These are phyloP conservation scores for Zootermopsis nevadensis DNA, from an alignment of 2,888 invertebrate genomes.

Conservation along the genomic window DNA sequence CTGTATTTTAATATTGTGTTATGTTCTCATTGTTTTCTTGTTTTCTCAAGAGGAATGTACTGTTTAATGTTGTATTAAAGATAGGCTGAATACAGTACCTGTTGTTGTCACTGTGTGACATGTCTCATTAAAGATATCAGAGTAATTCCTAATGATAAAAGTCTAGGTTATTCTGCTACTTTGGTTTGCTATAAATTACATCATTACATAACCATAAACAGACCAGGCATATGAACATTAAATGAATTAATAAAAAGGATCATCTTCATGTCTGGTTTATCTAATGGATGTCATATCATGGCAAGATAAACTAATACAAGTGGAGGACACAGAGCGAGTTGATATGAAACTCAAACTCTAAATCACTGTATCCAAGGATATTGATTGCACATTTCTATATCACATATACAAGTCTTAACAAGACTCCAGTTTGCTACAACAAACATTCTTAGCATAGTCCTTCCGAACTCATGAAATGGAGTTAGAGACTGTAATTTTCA, in stretches of 20 bases:
- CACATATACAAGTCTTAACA: neutral
- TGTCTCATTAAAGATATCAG: too few relatives aligned
- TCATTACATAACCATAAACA: neutral
- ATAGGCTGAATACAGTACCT: too few relatives aligned
- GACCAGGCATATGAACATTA: neutral
- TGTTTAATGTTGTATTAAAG: too few relatives aligned
- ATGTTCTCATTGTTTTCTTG: too few relatives aligned
- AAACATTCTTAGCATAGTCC: neutral
- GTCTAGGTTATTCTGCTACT: neutral
- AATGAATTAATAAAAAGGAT: too few relatives aligned
- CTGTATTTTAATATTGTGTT: too few relatives aligned
- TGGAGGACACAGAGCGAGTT: neutral
- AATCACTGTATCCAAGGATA: neutral
- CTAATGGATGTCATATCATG: neutral
- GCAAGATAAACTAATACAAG: neutral
- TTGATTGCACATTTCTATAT: neutral
- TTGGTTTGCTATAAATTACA: neutral
- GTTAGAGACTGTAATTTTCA: neutral
- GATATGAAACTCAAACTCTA: neutral
- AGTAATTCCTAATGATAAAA: neutral
- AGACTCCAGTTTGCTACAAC: neutral
- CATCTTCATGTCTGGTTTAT: slow-evolving; percentile 1
- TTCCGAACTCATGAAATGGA: neutral
- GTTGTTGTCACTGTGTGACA: too few relatives aligned
- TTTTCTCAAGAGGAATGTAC: too few relatives aligned